Conservation (phyloP, 2,113 vertebrate genomes). For the Myotis yumanensis region DNA sequence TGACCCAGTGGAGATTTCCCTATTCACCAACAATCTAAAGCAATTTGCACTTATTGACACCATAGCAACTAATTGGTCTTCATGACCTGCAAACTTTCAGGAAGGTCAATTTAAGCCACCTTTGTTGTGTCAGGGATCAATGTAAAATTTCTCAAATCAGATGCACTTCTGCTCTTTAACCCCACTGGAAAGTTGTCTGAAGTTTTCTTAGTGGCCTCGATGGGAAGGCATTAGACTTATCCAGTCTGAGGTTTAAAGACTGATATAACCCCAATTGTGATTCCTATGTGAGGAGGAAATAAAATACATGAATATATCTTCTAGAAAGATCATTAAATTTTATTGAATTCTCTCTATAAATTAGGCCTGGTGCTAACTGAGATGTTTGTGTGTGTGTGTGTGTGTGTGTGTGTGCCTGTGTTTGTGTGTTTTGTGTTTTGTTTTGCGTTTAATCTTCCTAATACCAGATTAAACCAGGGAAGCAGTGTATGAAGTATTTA, state of each 20-base stretch:
- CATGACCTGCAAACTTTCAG: slow-evolving; percentile 69
- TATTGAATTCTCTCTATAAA: slow-evolving; percentile 36
- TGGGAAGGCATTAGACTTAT: not conserved
- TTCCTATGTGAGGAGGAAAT: not conserved
- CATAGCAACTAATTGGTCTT: slow-evolving; percentile 77
- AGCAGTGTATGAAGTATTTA: not conserved
- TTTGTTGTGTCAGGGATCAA: slow-evolving; percentile 58
- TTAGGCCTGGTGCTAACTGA: not conserved
- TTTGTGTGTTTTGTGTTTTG: not conserved
- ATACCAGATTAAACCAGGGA: slow-evolving; percentile 27
- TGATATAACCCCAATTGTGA: not conserved
- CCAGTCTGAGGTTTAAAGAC: not conserved
- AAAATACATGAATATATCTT: slow-evolving; percentile 19
- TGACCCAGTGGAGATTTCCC: slow-evolving; percentile 76
- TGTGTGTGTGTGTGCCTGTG: not conserved
- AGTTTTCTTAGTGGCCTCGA: not conserved
- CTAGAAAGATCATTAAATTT: slow-evolving; percentile 12
- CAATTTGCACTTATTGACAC: slow-evolving; percentile 76
- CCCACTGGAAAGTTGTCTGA: slow-evolving; percentile 24
- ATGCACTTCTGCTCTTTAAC: slow-evolving; percentile 35
- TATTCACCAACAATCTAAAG: slow-evolving; percentile 68
- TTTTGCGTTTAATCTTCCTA: slow-evolving; percentile 53
- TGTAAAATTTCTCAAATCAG: slow-evolving; percentile 59
- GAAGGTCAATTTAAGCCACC: slow-evolving; percentile 67
- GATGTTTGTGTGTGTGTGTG: not conserved